Evolutionary conservation across 2,797 vertebrate genomes (phyloP), one percentile per base, ranked within the genome.

Genomic region (Falco peregrinus): DNA sequence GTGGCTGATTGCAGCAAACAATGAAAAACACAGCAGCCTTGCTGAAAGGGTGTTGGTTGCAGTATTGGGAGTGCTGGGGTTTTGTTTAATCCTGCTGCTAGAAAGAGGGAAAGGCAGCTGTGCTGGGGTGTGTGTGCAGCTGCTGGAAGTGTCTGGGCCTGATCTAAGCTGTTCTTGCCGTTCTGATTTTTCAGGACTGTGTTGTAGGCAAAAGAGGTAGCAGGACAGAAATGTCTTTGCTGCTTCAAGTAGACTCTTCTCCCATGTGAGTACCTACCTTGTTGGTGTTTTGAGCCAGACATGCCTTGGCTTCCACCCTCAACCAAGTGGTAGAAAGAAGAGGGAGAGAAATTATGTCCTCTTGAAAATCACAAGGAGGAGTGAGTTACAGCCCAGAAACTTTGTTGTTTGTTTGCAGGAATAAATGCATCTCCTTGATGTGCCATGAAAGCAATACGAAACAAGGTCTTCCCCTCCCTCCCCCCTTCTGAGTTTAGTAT

Each of bases 391-490:
- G 65, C 29, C 50, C 33, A 70, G 77, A 48, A 69, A 43, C 28
- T 5, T 3, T 45, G 73, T 73, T 45, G 70, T 10, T 87, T 75
- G 73, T 35, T 54, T 74, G 75, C 39, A 84, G 45, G 50, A 82
- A 6, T 71, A 64, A 89, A 48, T 17, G 3, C 13, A 6, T 43
- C 25, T 78, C 57, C 33, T 84, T 48, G 35, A 20, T 56, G 43
- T 33, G 51, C 16, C 37, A 35, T 60, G 35, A 43, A 35, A 39
- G 37, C 31, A 37, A 33, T 10, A 47, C 17, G 47, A 51, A 53
- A 9, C 15, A 43, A 16, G 2, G 11, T 76, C 2, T 13, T 31
- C 18, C 37, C 18, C 37, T 10, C 13, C 1, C 18, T 6, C 4
- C 0, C 33, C 35, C 18, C 35, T 82, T 60, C 19, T 20, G 13